phyloP scores from a whole-genome alignment of 2,888 invertebrate species.

The Polyommatus iphigenia region DNA sequence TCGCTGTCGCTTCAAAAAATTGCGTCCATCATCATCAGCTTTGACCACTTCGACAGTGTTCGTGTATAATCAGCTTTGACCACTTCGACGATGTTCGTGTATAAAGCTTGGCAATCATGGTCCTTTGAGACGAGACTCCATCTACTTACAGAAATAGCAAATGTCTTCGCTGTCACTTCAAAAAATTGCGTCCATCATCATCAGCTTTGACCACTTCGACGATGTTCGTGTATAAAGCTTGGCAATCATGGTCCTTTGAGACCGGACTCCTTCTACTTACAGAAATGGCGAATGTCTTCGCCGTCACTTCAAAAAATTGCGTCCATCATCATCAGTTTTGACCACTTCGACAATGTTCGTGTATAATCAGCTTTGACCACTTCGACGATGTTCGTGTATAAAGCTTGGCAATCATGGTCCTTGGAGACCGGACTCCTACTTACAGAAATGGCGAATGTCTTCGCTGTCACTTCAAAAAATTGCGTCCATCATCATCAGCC shows the following conservation, averaged over 20 bases:
- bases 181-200: conserved; percentile 33
- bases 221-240: too few relatives aligned
- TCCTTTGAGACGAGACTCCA: conserved; percentile 40
- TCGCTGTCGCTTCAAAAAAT: conserved; percentile 39
- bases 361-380: too few relatives aligned
- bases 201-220: background rate
- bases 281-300: conserved; percentile 36
- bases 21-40: conserved; percentile 17
- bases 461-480: conserved; percentile 39
- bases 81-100: background rate
- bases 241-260: too few relatives aligned
- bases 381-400: too few relatives aligned
- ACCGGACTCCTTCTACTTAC: conserved; percentile 50
- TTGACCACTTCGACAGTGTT: background rate
- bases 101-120: too few relatives aligned
- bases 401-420: too few relatives aligned
- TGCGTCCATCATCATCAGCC: conserved; percentile 14
- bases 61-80: background rate
- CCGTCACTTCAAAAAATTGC: conserved; percentile 40
- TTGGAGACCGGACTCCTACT: conserved; percentile 43
- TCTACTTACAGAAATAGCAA: conserved; percentile 44
- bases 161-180: conserved; percentile 38
- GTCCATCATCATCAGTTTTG: background rate
- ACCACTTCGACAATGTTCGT: background rate
- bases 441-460: conserved; percentile 37